These are phyloP conservation scores for Phasia obesa DNA, from an alignment of 2,888 invertebrate genomes.

Conservation along the genomic window DNA sequence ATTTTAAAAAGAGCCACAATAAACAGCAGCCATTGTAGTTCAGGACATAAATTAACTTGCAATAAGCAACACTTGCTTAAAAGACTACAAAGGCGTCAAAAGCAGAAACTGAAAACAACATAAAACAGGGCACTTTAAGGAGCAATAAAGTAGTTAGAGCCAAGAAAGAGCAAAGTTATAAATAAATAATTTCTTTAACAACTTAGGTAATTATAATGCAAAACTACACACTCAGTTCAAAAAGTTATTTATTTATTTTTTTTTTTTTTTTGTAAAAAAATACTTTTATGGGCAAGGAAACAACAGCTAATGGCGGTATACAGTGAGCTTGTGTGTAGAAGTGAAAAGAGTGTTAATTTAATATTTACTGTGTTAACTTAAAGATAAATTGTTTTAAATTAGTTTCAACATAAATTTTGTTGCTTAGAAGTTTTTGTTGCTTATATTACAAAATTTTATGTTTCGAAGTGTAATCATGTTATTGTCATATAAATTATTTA, in stretches of 20 bases:
- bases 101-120: conserved; percentile 31
- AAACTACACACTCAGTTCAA: neutral
- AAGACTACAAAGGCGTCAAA: conserved; percentile 1
- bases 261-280: neutral
- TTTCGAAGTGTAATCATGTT: too few species aligned
- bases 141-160: neutral
- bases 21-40: neutral
- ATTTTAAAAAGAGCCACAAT: neutral
- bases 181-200: conserved; percentile 18
- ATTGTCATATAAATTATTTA: too few species aligned
- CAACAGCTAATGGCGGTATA: neutral
- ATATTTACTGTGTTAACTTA: neutral
- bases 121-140: conserved; percentile 28
- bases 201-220: conserved; percentile 38
- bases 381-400: too few species aligned
- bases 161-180: neutral
- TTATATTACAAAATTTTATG: too few species aligned
- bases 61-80: neutral
- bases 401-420: too few species aligned
- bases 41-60: neutral
- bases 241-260: too few species aligned
- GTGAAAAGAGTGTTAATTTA: neutral
- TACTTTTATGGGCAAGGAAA: neutral
- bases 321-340: neutral
- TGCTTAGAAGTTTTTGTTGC: too few species aligned